Percentiles rank a stretch among this genome's conserved stretches.
Evolutionary conservation across 2,888 invertebrate species (phyloP).

Genomic region (Agrypnus murinus): DNA sequence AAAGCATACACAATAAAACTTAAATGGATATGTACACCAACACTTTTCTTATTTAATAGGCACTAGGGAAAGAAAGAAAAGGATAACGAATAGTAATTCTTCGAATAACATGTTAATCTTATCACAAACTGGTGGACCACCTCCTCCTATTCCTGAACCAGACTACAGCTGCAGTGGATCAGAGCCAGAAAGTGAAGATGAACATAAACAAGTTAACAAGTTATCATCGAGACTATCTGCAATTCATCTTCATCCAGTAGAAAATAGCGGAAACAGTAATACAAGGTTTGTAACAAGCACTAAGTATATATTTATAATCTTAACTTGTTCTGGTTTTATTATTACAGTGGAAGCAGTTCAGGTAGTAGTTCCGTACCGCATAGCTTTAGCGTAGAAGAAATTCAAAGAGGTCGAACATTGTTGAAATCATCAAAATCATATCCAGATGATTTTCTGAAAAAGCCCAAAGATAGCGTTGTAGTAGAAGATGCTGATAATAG

Average conservation of each 20-base stretch:
- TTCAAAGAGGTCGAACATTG: constrained; percentile 88
- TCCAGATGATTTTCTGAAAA: constrained; percentile 84
- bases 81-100: constrained; percentile 67
- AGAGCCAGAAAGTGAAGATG: constrained; percentile 76
- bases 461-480: constrained; percentile 69
- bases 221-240: constrained; percentile 69
- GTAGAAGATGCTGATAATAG: constrained; percentile 91
- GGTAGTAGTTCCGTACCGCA: constrained; percentile 87
- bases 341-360: constrained; percentile 80
- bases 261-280: constrained; percentile 85
- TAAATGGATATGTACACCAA: no score
- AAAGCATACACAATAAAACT: no score
- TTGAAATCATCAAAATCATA: constrained; percentile 91
- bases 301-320: no score
- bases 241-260: constrained; percentile 72
- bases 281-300: constrained; percentile 72
- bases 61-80: constrained; percentile 69
- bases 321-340: no score
- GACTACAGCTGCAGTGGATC: constrained; percentile 93
- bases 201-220: constrained; percentile 74
- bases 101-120: constrained; percentile 65
- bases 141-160: constrained; percentile 94
- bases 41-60: no score
- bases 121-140: constrained; percentile 68
- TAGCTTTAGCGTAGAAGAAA: constrained; percentile 91